These are phyloP conservation scores for Chiroxiphia lanceolata DNA, from an alignment of 2,797 vertebrate species.

Conservation along the genomic window DNA sequence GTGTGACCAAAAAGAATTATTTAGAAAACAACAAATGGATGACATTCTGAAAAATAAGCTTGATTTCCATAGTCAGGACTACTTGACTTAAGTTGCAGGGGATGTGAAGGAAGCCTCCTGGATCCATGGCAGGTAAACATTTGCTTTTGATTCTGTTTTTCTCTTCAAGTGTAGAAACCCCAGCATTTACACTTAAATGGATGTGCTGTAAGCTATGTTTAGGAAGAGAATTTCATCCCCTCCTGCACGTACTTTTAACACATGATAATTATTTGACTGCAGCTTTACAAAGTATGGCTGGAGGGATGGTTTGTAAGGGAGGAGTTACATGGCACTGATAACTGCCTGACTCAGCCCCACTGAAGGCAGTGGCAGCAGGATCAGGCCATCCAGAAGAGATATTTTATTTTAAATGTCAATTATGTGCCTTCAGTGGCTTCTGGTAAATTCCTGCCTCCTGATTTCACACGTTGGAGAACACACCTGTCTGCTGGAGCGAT, in stretches of 20 bases:
- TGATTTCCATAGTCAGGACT: background rate
- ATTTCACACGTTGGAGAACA: background rate
- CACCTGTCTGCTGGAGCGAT: background rate
- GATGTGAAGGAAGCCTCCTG: background rate
- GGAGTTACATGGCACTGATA: background rate
- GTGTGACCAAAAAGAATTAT: background rate
- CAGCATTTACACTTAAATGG: slow-evolving; percentile 9
- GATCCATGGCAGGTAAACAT: slow-evolving; percentile 1
- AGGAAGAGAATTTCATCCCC: slow-evolving; percentile 15
- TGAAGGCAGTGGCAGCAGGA: background rate
- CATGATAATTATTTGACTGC: slow-evolving; percentile 10
- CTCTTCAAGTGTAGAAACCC: background rate
- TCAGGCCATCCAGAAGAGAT: background rate
- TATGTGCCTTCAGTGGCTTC: background rate
- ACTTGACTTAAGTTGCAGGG: background rate
- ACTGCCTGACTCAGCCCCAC: background rate
- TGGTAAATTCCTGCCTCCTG: background rate
- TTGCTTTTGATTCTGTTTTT: slow-evolving; percentile 22
- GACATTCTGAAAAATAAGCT: background rate
- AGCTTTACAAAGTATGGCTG: slow-evolving; percentile 32
- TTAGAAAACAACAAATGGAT: background rate
- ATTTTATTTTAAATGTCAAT: background rate
- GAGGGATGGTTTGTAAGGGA: slow-evolving; percentile 2
- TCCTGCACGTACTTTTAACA: background rate
- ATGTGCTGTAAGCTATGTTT: slow-evolving; percentile 37